Conservation (phyloP, 1,140 invertebrate genomes). For the Bombus vancouverensis region DNA sequence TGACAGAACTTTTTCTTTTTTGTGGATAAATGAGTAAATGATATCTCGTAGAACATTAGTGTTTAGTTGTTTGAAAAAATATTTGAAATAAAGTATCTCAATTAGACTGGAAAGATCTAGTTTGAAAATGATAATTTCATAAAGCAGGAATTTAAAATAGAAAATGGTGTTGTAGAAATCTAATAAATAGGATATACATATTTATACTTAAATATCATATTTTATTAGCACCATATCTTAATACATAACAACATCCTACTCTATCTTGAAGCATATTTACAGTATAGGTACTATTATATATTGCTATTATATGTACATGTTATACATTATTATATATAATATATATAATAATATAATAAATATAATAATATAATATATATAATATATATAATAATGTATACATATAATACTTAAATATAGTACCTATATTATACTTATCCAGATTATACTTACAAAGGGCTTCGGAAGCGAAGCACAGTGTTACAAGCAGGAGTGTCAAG, state of each 20-base stretch:
- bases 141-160: background rate
- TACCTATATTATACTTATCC: background rate
- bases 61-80: background rate
- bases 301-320: no score
- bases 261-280: no score
- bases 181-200: background rate
- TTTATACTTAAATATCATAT: no score
- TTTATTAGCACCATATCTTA: no score
- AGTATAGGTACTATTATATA: no score
- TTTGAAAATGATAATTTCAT: background rate
- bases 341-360: no score
- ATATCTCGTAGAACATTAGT: background rate
- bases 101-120: background rate
- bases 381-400: no score
- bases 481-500: background rate
- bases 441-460: slow-evolving; percentile 25
- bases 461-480: slow-evolving; percentile 31
- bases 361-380: no score
- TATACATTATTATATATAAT: no score
- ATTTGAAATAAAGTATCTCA: background rate
- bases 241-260: no score
- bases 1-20: background rate
- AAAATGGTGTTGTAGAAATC: background rate
- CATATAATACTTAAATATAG: background rate
- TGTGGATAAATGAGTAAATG: background rate